These are phyloP conservation scores for Helicolenus hilgendorfi DNA, from an alignment of 2,797 vertebrate genomes.

Conservation along the genomic window DNA sequence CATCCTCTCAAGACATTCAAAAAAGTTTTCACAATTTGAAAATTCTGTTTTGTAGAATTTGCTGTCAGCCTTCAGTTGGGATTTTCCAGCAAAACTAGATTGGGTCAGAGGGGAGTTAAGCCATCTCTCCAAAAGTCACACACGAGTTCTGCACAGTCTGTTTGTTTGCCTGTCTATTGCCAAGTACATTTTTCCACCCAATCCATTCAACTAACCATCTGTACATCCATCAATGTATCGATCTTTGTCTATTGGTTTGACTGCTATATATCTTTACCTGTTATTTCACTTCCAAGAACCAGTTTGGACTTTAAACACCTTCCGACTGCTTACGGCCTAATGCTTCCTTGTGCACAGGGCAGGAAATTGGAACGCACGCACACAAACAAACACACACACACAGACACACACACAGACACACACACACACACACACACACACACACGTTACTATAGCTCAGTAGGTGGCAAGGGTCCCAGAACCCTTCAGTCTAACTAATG, in stretches of 20 bases:
- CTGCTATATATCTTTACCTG: slow-evolving; percentile 4
- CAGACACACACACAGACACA: slow-evolving; percentile 5
- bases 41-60: slow-evolving; percentile 26
- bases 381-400: slow-evolving; percentile 14
- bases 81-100: slow-evolving; percentile 45
- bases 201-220: neutral
- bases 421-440: neutral
- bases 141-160: slow-evolving; percentile 14
- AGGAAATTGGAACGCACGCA: slow-evolving; percentile 57
- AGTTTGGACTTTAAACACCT: slow-evolving; percentile 63
- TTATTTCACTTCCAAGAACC: slow-evolving; percentile 25
- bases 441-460: slow-evolving; percentile 22
- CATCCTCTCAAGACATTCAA: slow-evolving; percentile 2
- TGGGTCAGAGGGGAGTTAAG: slow-evolving; percentile 53
- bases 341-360: slow-evolving; percentile 48
- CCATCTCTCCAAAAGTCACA: slow-evolving; percentile 47
- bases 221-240: neutral
- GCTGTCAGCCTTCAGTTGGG: slow-evolving; percentile 32
- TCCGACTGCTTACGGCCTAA: slow-evolving; percentile 35
- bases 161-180: slow-evolving; percentile 3
- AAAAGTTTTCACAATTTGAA: slow-evolving; percentile 2
- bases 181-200: neutral
- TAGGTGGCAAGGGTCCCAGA: slow-evolving; percentile 74
- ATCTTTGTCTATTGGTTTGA: neutral
- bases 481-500: slow-evolving; percentile 75